phyloP scores from a whole-genome alignment of 35 echinoderm and acorn worm genomes.

The Heliocidaris tuberculata region DNA sequence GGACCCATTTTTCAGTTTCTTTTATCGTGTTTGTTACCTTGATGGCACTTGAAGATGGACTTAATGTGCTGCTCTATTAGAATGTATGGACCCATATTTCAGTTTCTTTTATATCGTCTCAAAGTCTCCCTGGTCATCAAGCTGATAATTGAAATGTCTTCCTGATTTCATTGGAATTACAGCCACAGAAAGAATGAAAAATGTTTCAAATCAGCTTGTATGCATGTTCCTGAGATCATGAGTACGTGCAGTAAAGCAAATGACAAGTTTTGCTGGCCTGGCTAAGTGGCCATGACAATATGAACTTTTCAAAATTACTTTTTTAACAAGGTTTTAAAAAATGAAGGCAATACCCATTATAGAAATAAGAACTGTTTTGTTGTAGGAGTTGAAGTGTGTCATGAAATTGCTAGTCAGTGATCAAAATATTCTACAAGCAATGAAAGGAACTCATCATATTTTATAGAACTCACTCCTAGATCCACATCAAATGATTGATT shows the following conservation, averaged over 20 bases:
- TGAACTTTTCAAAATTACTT: too few species aligned
- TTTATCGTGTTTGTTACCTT: not conserved
- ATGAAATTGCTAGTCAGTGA: too few species aligned
- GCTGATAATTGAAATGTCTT: not conserved
- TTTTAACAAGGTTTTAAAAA: too few species aligned
- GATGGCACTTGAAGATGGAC: not conserved
- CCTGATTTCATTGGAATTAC: not conserved
- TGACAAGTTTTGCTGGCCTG: not conserved
- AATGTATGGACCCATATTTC: not conserved
- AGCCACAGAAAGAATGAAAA: not conserved
- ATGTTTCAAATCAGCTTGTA: not conserved
- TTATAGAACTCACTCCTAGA: too few species aligned
- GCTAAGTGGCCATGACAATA: not conserved
- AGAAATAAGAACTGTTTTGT: too few species aligned
- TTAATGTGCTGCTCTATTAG: not conserved
- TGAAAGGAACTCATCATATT: too few species aligned
- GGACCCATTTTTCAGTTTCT: not conserved
- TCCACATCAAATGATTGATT: too few species aligned
- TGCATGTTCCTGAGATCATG: not conserved
- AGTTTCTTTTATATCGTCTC: not conserved
- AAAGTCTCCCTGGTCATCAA: not conserved
- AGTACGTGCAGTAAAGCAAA: not conserved
- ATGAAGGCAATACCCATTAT: too few species aligned
- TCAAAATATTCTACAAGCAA: too few species aligned
- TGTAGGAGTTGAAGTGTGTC: too few species aligned